Evolutionary conservation across 2,888 invertebrate genomes (phyloP).

Genomic region (Ecliptopera silaceata): DNA sequence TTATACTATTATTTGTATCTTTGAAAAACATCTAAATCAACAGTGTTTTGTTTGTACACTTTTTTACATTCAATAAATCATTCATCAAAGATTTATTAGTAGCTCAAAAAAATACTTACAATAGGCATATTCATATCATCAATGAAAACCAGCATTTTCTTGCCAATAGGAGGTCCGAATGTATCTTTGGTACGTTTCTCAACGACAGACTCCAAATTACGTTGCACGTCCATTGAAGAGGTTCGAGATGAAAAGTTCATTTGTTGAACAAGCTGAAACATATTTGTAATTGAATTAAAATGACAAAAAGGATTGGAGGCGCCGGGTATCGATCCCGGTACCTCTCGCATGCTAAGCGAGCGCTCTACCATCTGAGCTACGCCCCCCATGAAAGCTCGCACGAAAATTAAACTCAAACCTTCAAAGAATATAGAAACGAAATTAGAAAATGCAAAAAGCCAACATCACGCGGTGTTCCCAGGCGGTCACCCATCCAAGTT

Average conservation of each 20-base stretch:
- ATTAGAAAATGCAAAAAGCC: conserved; percentile 45
- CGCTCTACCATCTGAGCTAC: conserved; percentile 84
- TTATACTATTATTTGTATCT: no score
- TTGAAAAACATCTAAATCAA: no score
- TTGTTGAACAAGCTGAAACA: conserved; percentile 86
- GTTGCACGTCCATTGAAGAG: conserved; percentile 94
- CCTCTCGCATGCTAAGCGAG: conserved; percentile 84
- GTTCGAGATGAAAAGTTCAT: conserved; percentile 97
- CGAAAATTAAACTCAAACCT: not conserved
- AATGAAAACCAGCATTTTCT: conserved; percentile 93
- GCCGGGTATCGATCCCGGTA: conserved; percentile 84
- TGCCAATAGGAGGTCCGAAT: conserved; percentile 95
- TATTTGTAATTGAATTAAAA: not conserved
- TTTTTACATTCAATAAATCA: no score
- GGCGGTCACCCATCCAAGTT: conserved; percentile 66
- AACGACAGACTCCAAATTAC: conserved; percentile 92
- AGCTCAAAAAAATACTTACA: conserved; percentile 46
- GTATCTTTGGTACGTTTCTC: conserved; percentile 95
- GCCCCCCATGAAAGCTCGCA: conserved; percentile 60
- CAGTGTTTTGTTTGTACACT: no score
- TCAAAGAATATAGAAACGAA: not conserved
- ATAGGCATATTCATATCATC: conserved; percentile 98
- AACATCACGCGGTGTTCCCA: conserved; percentile 60
- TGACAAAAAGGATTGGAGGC: conserved; percentile 62
- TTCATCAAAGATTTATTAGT: no score